Percentiles rank a stretch among this genome's conserved stretches.
Evolutionary conservation across 2,888 invertebrate species (phyloP).

Genomic region (Sympetrum striolatum): DNA sequence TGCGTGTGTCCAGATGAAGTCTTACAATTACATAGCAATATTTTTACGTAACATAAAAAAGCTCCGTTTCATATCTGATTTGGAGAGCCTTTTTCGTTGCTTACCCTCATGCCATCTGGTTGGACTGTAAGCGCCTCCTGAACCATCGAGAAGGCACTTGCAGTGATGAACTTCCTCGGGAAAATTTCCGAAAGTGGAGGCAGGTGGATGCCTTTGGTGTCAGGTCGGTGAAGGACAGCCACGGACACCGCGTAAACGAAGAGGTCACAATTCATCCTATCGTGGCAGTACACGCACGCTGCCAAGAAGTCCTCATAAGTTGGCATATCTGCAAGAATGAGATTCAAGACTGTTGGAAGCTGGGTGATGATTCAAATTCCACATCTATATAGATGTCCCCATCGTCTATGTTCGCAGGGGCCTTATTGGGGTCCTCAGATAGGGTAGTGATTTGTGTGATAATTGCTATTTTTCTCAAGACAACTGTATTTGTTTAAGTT

Average conservation of each 20-base stretch:
- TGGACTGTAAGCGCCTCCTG: constrained; percentile 73
- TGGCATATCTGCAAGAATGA: constrained; percentile 67
- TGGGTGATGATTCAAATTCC: neutral
- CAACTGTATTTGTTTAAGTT: too few relatives aligned
- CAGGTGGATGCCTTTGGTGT: constrained; percentile 72
- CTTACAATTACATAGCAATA: too few relatives aligned
- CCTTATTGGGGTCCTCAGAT: neutral
- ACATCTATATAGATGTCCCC: neutral
- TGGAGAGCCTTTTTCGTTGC: constrained; percentile 47
- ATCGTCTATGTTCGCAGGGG: neutral
- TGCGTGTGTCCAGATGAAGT: too few relatives aligned
- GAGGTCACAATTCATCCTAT: constrained; percentile 78
- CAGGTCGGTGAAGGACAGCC: constrained; percentile 74
- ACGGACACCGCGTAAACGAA: constrained; percentile 82
- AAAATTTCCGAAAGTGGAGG: constrained; percentile 80
- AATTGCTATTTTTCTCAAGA: too few relatives aligned
- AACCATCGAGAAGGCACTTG: constrained; percentile 72
- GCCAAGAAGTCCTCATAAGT: constrained; percentile 74
- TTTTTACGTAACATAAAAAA: too few relatives aligned
- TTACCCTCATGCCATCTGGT: constrained; percentile 68
- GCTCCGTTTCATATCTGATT: too few relatives aligned
- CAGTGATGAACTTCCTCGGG: constrained; percentile 83
- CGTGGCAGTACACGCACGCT: constrained; percentile 74
- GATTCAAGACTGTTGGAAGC: neutral
- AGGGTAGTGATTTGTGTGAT: neutral